Conservation (phyloP, 2,113 vertebrate genomes). For the human (Homo sapiens) region DNA sequence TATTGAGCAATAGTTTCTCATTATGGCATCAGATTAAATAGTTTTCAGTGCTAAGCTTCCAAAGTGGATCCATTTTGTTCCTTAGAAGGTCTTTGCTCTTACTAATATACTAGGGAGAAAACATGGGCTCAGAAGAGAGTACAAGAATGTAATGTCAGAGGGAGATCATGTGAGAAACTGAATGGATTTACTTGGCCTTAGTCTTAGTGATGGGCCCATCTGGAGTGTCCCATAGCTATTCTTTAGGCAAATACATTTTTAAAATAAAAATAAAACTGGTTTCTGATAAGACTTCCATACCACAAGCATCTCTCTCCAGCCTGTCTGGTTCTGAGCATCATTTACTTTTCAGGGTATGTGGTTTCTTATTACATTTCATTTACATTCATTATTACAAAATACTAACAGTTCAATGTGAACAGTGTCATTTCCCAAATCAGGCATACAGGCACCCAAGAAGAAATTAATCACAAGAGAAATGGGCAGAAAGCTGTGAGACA, state of each 20-base stretch:
- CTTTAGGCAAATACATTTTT: neutral
- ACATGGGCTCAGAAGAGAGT: neutral
- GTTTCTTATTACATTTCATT: conserved; percentile 25
- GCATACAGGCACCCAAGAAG: neutral
- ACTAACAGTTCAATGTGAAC: neutral
- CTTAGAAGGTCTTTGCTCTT: neutral
- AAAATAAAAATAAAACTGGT: neutral
- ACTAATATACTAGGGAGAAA: neutral
- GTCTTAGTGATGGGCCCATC: neutral
- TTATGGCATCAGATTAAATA: neutral
- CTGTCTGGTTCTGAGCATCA: neutral
- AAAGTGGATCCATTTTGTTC: neutral
- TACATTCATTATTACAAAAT: conserved; percentile 37
- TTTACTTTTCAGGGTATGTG: conserved; percentile 14
- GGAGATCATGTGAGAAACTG: neutral
- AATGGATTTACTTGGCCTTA: neutral
- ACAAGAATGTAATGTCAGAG: neutral
- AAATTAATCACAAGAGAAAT: conserved; percentile 52
- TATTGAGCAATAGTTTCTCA: neutral
- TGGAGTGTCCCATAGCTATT: neutral
- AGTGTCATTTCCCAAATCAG: conserved; percentile 22
- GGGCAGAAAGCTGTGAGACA: conserved; percentile 57
- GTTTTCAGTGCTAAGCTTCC: neutral
- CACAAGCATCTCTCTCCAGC: neutral
- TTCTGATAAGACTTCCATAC: neutral